A percentile compares a stretch with the other conserved stretches of the same genome.
These are phyloP conservation scores for Sminthopsis crassicaudata DNA, from an alignment of 2,113 vertebrate species.

Conservation along the genomic window DNA sequence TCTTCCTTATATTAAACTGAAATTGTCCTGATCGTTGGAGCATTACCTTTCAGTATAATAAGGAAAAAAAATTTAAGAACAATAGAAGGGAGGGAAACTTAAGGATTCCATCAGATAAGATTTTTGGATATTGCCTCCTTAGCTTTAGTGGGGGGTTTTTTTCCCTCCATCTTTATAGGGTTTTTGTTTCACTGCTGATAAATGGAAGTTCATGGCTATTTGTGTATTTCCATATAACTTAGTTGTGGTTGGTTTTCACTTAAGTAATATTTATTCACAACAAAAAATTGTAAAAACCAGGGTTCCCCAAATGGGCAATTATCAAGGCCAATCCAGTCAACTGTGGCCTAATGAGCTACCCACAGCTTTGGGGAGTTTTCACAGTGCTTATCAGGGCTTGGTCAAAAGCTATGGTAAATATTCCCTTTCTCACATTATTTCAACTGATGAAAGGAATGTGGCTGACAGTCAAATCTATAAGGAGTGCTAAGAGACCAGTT, in stretches of 20 bases:
- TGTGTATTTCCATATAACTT: neutral
- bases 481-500: neutral
- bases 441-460: neutral
- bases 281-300: neutral
- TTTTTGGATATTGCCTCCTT: neutral
- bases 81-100: neutral
- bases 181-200: constrained; percentile 18
- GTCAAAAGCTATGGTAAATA: no score
- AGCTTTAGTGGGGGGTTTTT: neutral
- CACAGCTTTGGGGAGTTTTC: neutral
- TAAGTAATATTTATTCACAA: neutral
- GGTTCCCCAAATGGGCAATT: neutral
- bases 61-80: no score
- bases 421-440: constrained; percentile 3
- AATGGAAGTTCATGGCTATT: neutral
- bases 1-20: neutral
- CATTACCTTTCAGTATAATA: constrained; percentile 27
- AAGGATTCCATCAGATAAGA: constrained; percentile 36
- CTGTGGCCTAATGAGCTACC: neutral
- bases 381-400: neutral
- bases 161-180: constrained; percentile 6
- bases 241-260: neutral
- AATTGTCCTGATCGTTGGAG: constrained; percentile 23
- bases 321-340: neutral
- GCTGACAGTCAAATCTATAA: neutral